These are phyloP conservation scores for Albula glossodonta DNA, from an alignment of 2,113 vertebrate genomes.

Conservation along the genomic window DNA sequence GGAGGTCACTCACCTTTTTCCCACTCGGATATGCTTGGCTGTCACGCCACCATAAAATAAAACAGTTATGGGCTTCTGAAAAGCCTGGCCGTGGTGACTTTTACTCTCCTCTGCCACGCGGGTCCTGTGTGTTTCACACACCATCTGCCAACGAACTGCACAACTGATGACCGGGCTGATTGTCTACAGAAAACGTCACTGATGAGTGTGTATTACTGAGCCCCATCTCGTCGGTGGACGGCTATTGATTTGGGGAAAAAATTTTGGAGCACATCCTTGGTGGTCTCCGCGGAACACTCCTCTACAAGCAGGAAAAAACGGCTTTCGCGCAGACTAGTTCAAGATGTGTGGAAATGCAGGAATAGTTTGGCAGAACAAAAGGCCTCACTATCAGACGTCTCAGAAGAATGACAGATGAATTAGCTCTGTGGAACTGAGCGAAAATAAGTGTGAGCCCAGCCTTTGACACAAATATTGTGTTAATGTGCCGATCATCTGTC, in stretches of 20 bases:
- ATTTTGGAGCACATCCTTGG: slow-evolving; percentile 53
- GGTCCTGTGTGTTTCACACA: background rate
- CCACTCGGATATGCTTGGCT: slow-evolving; percentile 14
- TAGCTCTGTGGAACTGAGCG: background rate
- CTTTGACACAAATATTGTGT: background rate
- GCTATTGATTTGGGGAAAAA: slow-evolving; percentile 49
- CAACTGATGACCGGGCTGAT: background rate
- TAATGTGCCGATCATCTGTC: background rate
- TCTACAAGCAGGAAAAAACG: slow-evolving; percentile 39
- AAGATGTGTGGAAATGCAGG: slow-evolving; percentile 58
- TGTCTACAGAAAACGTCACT: slow-evolving; percentile 23
- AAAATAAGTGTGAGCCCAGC: background rate
- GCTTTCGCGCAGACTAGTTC: slow-evolving; percentile 46
- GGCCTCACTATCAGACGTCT: slow-evolving; percentile 40
- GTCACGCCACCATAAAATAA: background rate
- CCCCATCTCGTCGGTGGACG: slow-evolving; percentile 19
- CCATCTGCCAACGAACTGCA: slow-evolving; percentile 11
- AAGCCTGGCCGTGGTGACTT: background rate
- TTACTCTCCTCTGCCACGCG: background rate
- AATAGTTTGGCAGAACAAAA: slow-evolving; percentile 59
- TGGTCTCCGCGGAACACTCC: slow-evolving; percentile 51
- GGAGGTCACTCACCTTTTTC: slow-evolving; percentile 29
- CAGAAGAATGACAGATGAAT: slow-evolving; percentile 38
- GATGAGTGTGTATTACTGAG: slow-evolving; percentile 19
- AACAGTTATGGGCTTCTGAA: background rate